Percentiles rank a stretch among this genome's conserved stretches.
These are phyloP conservation scores for Geodia barretti DNA, from an alignment of 37 sponge, comb jelly and placozoan species.

Conservation along the genomic window DNA sequence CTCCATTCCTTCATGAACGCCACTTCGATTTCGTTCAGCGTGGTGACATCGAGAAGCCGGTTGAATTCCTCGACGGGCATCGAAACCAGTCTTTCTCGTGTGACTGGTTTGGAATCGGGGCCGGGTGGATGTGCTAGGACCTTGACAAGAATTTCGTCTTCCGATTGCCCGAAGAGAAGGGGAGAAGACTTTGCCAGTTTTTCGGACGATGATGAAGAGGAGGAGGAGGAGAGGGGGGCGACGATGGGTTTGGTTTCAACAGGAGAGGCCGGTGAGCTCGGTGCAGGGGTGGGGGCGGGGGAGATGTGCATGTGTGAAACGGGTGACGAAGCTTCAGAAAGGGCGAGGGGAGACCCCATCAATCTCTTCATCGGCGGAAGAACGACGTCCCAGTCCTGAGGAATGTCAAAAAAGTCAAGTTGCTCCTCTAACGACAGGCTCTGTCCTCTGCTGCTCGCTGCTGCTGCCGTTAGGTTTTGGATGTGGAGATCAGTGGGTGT, in stretches of 20 bases:
- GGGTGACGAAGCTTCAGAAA: not conserved
- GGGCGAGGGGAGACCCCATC: not conserved
- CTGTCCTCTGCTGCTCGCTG: not conserved
- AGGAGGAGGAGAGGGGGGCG: not conserved
- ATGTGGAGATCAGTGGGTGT: no score
- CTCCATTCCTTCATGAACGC: slow-evolving; percentile 90
- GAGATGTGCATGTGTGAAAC: not conserved
- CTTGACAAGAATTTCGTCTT: slow-evolving; percentile 56
- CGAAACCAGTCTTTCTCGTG: slow-evolving; percentile 67
- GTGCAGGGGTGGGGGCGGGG: not conserved
- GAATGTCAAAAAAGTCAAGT: not conserved
- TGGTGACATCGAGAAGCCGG: slow-evolving; percentile 55
- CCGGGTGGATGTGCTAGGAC: slow-evolving; percentile 19
- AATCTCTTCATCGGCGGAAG: not conserved
- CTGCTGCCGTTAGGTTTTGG: no score
- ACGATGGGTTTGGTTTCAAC: not conserved
- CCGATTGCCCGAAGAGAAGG: slow-evolving; percentile 51
- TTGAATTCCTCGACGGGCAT: slow-evolving; percentile 94
- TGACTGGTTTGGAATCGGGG: slow-evolving; percentile 12
- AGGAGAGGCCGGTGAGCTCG: not conserved
- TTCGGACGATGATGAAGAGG: not conserved
- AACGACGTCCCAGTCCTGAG: not conserved
- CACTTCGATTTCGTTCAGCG: slow-evolving; percentile 67
- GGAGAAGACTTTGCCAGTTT: not conserved
- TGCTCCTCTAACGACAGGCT: no score